Evolutionary conservation across 2,797 vertebrate genomes (phyloP), one percentile per base, ranked within the genome.

Genomic region (Coreius guichenoti): DNA sequence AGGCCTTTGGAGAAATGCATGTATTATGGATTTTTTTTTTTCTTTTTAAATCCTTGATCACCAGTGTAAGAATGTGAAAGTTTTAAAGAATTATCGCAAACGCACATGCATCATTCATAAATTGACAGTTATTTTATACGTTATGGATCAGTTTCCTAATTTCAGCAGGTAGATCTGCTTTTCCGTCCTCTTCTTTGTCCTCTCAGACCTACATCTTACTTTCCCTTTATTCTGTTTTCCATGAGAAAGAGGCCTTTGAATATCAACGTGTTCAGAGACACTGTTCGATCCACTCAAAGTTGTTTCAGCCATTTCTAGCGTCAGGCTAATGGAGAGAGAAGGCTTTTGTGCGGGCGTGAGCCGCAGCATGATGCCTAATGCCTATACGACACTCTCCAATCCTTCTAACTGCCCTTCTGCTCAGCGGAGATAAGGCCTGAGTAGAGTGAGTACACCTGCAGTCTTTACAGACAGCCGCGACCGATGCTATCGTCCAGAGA

Each of bases 391-490:
- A 36, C 69, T 69, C 76, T 75, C 49, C 80, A 29, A 85, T 79
- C 73, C 56, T 43, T 83, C 81, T 73, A 54, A 80, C 81, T 82
- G 29, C 67, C 88, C 84, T 90, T 78, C 93, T 94, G 94, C 63
- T 90, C 90, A 84, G 83, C 83, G 88, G 79, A 94, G 94, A 95
- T 95, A 95, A 95, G 93, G 21, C 31, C 69, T 54, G 81, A 90
- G 87, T 86, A 91, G 90, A 90, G 88, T 90, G 83, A 86, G 83
- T 92, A 90, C 88, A 93, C 90, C 90, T 91, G 83, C 86, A 92
- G 90, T 92, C 81, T 82, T 83, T 79, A 84, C 67, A 47, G 56
- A 54, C 74, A 33, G 77, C 72, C 65, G 16, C 61, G n/a, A 81
- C 56, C 23, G 86, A 90, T 87, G 80, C 86, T 87, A 91, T 89